Conservation (phyloP, 2,113 vertebrate species). For the Aepyceros melampus region DNA sequence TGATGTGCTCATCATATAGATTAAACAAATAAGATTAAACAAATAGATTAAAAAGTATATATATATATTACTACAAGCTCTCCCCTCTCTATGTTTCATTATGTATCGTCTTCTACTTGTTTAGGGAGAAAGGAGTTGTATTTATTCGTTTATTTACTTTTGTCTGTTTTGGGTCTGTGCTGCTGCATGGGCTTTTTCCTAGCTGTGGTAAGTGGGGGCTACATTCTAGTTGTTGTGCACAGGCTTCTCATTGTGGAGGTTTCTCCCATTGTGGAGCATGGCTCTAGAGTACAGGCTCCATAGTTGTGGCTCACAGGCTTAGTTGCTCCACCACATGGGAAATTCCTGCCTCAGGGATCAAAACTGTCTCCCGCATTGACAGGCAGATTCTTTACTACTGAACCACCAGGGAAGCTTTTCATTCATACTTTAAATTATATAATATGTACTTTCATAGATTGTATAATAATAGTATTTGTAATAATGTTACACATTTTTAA, state of each 20-base stretch:
- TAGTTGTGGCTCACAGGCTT: neutral
- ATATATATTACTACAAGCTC: neutral
- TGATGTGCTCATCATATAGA: too few relatives aligned
- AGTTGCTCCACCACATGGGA: neutral
- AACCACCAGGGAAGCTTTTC: neutral
- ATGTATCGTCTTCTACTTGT: neutral
- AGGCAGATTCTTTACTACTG: neutral
- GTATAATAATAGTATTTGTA: neutral
- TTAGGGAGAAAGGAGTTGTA: neutral
- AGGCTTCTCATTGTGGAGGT: neutral
- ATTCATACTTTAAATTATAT: neutral
- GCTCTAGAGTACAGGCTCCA: neutral
- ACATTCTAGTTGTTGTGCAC: neutral
- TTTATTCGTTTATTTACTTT: neutral
- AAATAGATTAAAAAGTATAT: too few relatives aligned
- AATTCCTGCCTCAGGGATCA: neutral
- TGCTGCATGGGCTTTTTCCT: neutral
- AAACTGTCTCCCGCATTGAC: neutral
- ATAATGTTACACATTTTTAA: neutral
- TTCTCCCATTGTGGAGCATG: neutral
- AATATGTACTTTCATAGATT: neutral
- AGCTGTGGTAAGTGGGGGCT: neutral
- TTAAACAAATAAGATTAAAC: too few relatives aligned
- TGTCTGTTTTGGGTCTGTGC: neutral
- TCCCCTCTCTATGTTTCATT: neutral